Conservation (phyloP, 2,113 vertebrate genomes). For the Anoura caudifer region DNA sequence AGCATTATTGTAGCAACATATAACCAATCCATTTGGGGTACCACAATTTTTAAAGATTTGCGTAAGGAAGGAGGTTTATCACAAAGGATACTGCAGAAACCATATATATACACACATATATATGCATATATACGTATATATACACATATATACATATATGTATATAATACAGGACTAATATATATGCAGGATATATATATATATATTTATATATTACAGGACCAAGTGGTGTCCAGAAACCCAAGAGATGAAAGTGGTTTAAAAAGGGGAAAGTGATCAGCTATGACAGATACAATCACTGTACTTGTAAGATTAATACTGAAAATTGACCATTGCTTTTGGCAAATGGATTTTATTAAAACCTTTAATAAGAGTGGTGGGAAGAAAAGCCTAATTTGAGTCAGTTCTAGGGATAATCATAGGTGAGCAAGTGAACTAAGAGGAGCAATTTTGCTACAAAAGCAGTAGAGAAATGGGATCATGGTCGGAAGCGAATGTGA, state of each 20-base stretch:
- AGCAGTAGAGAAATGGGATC: not conserved
- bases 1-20: not conserved
- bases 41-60: not conserved
- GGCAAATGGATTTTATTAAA: not conserved
- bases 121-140: too few species aligned
- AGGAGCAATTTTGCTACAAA: not conserved
- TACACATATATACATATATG: too few species aligned
- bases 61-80: not conserved
- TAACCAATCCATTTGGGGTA: not conserved
- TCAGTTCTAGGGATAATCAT: not conserved
- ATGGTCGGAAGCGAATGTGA: not conserved
- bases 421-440: not conserved
- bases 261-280: not conserved
- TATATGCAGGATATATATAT: too few species aligned
- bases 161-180: too few species aligned
- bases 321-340: not conserved
- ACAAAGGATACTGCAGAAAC: not conserved
- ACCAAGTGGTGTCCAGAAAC: not conserved
- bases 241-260: not conserved
- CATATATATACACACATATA: too few species aligned
- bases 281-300: not conserved
- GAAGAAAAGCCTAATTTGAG: not conserved
- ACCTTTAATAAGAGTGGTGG: not conserved
- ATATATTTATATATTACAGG: too few species aligned
- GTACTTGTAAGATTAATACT: not conserved